A percentile compares a stretch with the other conserved stretches of the same genome.
Conservation (phyloP, 1,140 invertebrate genomes). For the Trachymyrmex cornetzi region DNA sequence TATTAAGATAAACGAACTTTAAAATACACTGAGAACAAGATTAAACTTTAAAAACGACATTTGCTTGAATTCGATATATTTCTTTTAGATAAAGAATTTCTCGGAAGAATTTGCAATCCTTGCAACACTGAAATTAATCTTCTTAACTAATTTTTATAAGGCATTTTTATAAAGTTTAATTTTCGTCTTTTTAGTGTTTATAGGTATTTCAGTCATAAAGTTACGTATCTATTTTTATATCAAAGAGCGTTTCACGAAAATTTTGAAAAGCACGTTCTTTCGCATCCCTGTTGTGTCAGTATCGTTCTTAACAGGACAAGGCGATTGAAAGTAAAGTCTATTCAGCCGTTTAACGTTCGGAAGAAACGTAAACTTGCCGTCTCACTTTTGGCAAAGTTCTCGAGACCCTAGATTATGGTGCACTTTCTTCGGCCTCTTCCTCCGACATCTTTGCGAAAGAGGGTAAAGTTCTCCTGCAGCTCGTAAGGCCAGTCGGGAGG, state of each 20-base stretch:
- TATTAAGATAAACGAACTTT: slow-evolving; percentile 16
- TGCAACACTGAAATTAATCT: neutral
- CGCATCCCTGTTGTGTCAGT: neutral
- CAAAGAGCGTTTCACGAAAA: neutral
- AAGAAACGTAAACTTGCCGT: slow-evolving; percentile 67
- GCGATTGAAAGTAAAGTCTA: slow-evolving; percentile 72
- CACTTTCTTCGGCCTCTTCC: slow-evolving; percentile 56
- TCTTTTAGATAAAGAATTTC: neutral
- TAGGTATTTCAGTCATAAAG: neutral
- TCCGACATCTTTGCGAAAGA: slow-evolving; percentile 25
- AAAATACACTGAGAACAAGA: neutral
- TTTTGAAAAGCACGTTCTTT: neutral
- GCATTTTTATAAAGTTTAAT: neutral
- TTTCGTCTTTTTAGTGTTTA: neutral
- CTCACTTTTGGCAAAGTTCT: slow-evolving; percentile 73
- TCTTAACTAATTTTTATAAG: neutral
- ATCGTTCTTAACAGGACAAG: slow-evolving; percentile 40
- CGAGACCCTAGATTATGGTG: slow-evolving; percentile 76
- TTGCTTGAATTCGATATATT: neutral
- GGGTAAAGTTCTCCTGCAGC: slow-evolving; percentile 66
- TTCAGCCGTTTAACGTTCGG: slow-evolving; percentile 72
- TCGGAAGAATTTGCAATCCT: neutral
- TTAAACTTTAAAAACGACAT: neutral
- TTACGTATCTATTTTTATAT: neutral
- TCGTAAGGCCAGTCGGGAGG: slow-evolving; percentile 40